phyloP scores from a whole-genome alignment of 2,113 vertebrate genomes.

The Hippocampus abdominalis region DNA sequence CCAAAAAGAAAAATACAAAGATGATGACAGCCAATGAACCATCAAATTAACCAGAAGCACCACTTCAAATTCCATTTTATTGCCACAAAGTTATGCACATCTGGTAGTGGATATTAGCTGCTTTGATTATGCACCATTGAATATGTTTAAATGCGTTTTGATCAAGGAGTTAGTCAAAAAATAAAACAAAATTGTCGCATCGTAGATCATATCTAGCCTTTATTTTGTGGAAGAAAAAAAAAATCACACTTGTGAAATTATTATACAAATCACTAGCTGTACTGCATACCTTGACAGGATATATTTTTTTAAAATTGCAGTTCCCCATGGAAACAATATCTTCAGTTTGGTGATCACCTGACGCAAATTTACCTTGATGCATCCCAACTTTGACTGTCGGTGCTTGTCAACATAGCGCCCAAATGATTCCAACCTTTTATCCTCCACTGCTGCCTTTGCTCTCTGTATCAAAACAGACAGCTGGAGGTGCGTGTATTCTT shows the following conservation, averaged over 20 bases:
- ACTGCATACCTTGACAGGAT: not conserved
- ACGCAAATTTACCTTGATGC: not conserved
- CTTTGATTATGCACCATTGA: not conserved
- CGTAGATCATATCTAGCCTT: not conserved
- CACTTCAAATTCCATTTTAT: not conserved
- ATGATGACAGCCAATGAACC: not conserved
- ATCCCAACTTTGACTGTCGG: constrained; percentile 11
- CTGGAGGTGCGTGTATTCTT: constrained; percentile 45
- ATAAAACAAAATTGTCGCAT: not conserved
- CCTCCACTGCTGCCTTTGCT: constrained; percentile 25
- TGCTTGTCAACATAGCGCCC: constrained; percentile 19
- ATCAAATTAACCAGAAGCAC: not conserved
- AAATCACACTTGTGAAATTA: too few relatives aligned
- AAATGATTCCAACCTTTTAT: constrained; percentile 26
- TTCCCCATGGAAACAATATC: not conserved
- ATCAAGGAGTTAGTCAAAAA: not conserved
- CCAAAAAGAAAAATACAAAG: not conserved
- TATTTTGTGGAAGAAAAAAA: too few relatives aligned
- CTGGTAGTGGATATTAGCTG: too few relatives aligned
- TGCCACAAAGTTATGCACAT: not conserved
- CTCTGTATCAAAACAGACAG: constrained; percentile 45
- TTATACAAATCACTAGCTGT: not conserved
- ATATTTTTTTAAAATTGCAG: not conserved
- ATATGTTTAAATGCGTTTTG: not conserved
- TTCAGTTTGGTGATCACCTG: not conserved